Evolutionary conservation across 2,888 invertebrate genomes (phyloP), one percentile per base, ranked within the genome.

Genomic region (Cordilura impudica): DNA sequence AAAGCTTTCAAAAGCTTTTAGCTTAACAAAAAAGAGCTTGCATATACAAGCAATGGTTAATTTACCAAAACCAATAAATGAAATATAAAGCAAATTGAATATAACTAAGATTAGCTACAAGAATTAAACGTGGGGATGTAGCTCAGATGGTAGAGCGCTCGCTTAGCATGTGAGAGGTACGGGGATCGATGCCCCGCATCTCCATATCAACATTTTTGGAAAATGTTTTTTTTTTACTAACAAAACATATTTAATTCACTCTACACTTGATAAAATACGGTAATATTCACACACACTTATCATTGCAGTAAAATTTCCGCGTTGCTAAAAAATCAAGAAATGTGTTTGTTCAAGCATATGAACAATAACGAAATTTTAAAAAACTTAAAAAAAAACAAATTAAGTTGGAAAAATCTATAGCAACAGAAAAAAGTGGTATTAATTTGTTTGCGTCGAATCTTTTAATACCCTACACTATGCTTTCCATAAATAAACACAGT

Each of bases 71-170:
- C 0, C 12, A 14, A n/a, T 16, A 18, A 16, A 4, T 3, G 0
- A 26, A 21, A 35, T 19, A 19, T 10, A 12, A n/a, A 29, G 5
- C 16, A 12, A 5, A 12, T 7, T n/a, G 1, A 4, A 2, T 56
- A n/a, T 8, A 35, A 12, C 4, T 23, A 10, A 5, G 0, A 10
- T n/a, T n/a, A n/a, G n/a, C n/a, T n/a, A n/a, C n/a, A n/a, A n/a
- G n/a, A n/a, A n/a, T n/a, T n/a, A n/a, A n/a, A n/a, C n/a, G n/a
- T 43, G 89, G 89, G 89, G 89, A 88, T 89, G 89, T 89, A 89
- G 89, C 89, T 89, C 89, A 89, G 89, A 89, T 89, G 89, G 89
- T 89, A 89, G 89, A 89, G 89, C 89, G 89, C 89, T 89, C 89
- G 89, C 89, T 89, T 89, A 89, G 89, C 89, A 89, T 89, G 89